phyloP scores from a whole-genome alignment of 2,797 vertebrate genomes.

The Syncerus caffer region DNA sequence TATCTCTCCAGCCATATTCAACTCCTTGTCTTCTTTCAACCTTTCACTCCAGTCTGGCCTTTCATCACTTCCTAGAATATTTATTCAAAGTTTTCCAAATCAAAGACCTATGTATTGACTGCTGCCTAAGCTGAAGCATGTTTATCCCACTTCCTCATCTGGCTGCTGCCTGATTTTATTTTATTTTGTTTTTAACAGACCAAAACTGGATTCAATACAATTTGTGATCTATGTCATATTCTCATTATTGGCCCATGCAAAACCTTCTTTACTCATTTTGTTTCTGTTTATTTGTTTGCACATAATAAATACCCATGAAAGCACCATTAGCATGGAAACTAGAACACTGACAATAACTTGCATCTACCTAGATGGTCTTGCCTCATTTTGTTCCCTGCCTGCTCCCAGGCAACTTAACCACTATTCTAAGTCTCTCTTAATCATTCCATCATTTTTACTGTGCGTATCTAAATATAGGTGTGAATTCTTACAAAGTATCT shows the following conservation, averaged over 20 bases:
- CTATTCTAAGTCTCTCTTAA: not conserved
- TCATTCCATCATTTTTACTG: not conserved
- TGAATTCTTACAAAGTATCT: not conserved
- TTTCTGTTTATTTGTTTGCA: not conserved
- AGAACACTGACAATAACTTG: not conserved
- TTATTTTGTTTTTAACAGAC: not conserved
- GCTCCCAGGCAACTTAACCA: not conserved
- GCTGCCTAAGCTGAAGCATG: not conserved
- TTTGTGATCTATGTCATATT: not conserved
- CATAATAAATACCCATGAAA: constrained; percentile 5
- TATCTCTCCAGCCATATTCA: not conserved
- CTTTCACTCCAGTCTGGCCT: not conserved
- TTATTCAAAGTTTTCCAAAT: not conserved
- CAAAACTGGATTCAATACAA: not conserved
- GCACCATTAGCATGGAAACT: not conserved
- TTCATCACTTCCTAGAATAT: not conserved
- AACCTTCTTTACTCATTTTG: not conserved
- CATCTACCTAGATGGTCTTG: no score
- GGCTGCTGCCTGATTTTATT: not conserved
- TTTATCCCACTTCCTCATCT: not conserved
- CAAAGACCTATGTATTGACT: not conserved
- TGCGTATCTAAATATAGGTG: not conserved
- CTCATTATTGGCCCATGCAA: not conserved
- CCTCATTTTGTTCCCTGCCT: not conserved
- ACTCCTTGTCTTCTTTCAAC: not conserved